Evolutionary conservation across 2,888 invertebrate genomes (phyloP), one percentile per base, ranked within the genome.

Genomic region (Plemyria rubiginata): DNA sequence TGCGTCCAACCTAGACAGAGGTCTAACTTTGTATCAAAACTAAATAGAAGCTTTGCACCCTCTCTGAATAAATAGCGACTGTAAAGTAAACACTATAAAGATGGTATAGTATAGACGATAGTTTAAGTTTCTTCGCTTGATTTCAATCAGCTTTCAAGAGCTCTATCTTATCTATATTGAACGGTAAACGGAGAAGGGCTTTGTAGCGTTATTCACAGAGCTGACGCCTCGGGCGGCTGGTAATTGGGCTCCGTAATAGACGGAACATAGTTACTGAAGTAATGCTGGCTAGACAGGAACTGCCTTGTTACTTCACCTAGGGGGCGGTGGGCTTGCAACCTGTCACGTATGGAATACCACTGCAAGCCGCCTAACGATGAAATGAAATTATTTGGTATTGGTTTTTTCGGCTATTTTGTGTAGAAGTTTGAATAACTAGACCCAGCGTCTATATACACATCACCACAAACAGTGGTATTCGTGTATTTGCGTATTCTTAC

Each of bases 101-200:
- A 52, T 52, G 28, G 51, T 11, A 51, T 16, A 12, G 52, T 12
- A 52, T n/a, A n/a, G n/a, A n/a, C n/a, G 40, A 52, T 40, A 52
- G 52, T 52, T 52, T 8, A 12, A 32, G 32, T 36, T 32, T 16
- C 49, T 13, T 32, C 32, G 29, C 29, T 38, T 38, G 52, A 52
- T 52, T 52, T 40, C 40, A 40, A 52, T 52, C 40, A 52, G 52
- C 38, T 16, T 40, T 40, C 40, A 52, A 52, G 40, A 52, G 40
- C 45, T 45, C 38, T 9, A 51, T 36, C 12, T 13, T 36, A 51
- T 51, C 50, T 51, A 36, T 32, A 50, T 50, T 50, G 36, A 50
- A 50, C 49, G 50, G 50, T 50, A 3, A 22, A 45, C 16, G 45
- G 11, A 13, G 32, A 13, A 36, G 15, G 9, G 50, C 50, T 50